Percentiles rank a stretch among this genome's conserved stretches.
phyloP scores from a whole-genome alignment of 2,797 vertebrate genomes.

The Chromobotia macracanthus region DNA sequence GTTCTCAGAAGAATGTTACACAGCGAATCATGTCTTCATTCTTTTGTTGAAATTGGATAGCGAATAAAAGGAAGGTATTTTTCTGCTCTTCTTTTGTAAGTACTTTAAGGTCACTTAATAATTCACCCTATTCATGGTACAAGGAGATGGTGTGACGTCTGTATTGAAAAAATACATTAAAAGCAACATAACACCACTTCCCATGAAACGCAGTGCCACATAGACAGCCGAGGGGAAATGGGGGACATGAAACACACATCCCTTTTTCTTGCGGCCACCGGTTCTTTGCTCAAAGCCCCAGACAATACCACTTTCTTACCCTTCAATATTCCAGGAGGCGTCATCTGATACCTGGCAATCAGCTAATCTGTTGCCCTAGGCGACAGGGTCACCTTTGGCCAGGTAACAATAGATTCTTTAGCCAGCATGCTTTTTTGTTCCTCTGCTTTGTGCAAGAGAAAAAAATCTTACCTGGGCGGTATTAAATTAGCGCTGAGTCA shows the following conservation, averaged over 20 bases:
- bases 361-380: conserved; percentile 85
- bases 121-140: conserved; percentile 46
- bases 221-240: conserved; percentile 70
- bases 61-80: conserved; percentile 36
- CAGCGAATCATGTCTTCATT: conserved; percentile 23
- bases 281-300: conserved; percentile 57
- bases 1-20: not conserved
- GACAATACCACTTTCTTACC: conserved; percentile 84
- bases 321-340: conserved; percentile 85
- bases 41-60: conserved; percentile 48
- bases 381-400: conserved; percentile 83
- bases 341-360: conserved; percentile 85
- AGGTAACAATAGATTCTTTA: conserved; percentile 78
- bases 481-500: conserved; percentile 63
- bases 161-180: conserved; percentile 54
- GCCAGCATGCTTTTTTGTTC: conserved; percentile 60
- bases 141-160: conserved; percentile 53
- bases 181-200: conserved; percentile 57
- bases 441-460: conserved; percentile 52
- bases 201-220: conserved; percentile 63
- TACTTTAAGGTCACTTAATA: conserved; percentile 43
- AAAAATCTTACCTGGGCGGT: conserved; percentile 59
- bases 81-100: conserved; percentile 51
- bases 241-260: conserved; percentile 62
- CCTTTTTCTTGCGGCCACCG: conserved; percentile 52